A percentile compares a stretch with the other conserved stretches of the same genome.
These are phyloP conservation scores for Parauchenoglanis punctatus DNA, from an alignment of 2,797 vertebrate genomes.

Conservation along the genomic window DNA sequence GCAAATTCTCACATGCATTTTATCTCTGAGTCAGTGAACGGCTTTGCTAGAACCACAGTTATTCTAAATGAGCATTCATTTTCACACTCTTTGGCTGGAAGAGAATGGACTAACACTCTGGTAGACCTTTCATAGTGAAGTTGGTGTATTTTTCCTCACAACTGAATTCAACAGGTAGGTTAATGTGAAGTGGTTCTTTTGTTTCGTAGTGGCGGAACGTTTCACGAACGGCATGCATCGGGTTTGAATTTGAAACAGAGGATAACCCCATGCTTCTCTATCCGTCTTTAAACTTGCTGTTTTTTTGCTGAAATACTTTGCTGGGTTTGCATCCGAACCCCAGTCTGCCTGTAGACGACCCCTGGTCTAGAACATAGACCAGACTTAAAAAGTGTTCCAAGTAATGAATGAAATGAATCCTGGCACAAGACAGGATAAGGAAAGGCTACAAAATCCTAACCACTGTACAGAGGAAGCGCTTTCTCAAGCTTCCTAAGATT, in stretches of 20 bases:
- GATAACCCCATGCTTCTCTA: background rate
- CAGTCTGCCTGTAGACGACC: background rate
- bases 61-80: background rate
- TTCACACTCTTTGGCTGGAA: background rate
- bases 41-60: background rate
- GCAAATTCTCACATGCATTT: background rate
- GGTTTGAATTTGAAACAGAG: background rate
- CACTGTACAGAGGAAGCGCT: background rate
- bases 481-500: background rate
- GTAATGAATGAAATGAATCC: background rate
- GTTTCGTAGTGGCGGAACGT: background rate
- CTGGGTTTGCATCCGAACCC: background rate
- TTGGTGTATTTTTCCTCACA: background rate
- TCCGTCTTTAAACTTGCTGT: background rate
- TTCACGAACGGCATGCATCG: background rate
- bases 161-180: background rate
- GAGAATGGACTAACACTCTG: background rate
- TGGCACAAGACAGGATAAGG: background rate
- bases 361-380: background rate
- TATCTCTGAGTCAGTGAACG: background rate
- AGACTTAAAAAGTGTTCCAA: background rate
- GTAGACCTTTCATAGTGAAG: background rate
- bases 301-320: background rate
- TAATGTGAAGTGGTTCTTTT: background rate
- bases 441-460: background rate